Evolutionary conservation across 1,140 invertebrate genomes (phyloP), one percentile per base, ranked within the genome.

Genomic region (Xylocopa sonorina): DNA sequence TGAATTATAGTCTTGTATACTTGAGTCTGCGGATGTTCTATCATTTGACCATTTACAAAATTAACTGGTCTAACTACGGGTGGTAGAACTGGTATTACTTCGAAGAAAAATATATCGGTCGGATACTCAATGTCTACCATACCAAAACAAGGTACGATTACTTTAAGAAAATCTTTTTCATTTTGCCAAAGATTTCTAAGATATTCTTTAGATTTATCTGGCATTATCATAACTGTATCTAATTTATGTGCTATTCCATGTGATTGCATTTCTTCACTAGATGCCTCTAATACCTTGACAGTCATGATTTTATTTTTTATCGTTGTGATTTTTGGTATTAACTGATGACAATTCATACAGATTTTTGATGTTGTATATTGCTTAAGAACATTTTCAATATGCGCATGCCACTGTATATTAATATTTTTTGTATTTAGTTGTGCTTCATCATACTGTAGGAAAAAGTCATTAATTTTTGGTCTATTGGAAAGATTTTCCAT

Each of bases 51-150:
- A 77, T 95, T 94, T 48, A 97, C 88, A 58, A 95, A 90, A 89
- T 96, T 96, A 48, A 96, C 94, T 7, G 99, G 98, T 87, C 99
- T 94, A 24, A 97, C 96, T 88, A 95, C 96, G 2, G 97, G 95
- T 21, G 99, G 98, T 41, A 97, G 94, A 4, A 99, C 98, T 12
- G 96, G 94, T 53, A 99, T 90, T 0, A 96, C 92, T 78, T 97
- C 95, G 84, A 98, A 94, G 86, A 99, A 99, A 90, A 99, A 98
- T 63, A 97, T 90, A 93, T 99, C 97, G 16, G 97, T 97, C 0
- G 98, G 96, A 89, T 95, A 93, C 81, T 95, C 89, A 0, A 84
- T 81, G 0, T 94, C 92, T 14, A 91, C 92, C 51, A 89, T 90
- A 75, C 87, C 94, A 5, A 99, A 92, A 68, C 97, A 94, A 0